phyloP scores from a whole-genome alignment of 23 tunicate genomes.

The Trididemnum clinides region DNA sequence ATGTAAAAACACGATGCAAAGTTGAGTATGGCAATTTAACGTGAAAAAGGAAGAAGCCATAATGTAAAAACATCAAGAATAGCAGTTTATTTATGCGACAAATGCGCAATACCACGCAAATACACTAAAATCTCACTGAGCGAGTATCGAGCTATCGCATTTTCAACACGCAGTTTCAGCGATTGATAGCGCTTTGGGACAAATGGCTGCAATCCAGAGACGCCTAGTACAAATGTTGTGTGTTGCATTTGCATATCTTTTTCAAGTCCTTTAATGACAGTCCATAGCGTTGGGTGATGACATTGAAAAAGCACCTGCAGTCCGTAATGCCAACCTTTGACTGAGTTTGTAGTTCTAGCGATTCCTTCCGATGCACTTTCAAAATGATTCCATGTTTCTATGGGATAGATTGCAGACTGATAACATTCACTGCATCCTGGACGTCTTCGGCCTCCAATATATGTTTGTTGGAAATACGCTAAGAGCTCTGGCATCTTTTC shows the following conservation, averaged over 20 bases:
- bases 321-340: slow-evolving; percentile 9
- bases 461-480: slow-evolving; percentile 26
- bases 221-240: slow-evolving; percentile 36
- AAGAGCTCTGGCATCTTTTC: slow-evolving; percentile 5
- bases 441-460: slow-evolving; percentile 16
- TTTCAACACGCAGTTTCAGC: slow-evolving; percentile 38
- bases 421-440: slow-evolving; percentile 32
- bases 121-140: slow-evolving; percentile 36
- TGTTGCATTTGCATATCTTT: slow-evolving; percentile 37
- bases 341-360: slow-evolving; percentile 12
- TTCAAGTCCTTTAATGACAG: slow-evolving; percentile 27
- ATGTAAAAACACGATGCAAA: no score
- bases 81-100: not conserved
- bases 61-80: slow-evolving; percentile 27
- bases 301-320: slow-evolving; percentile 26
- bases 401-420: slow-evolving; percentile 40
- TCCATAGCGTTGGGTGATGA: slow-evolving; percentile 43
- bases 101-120: slow-evolving; percentile 28
- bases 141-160: slow-evolving; percentile 30
- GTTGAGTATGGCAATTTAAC: no score
- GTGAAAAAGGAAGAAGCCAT: slow-evolving; percentile 4
- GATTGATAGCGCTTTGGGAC: slow-evolving; percentile 37
- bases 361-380: slow-evolving; percentile 38
- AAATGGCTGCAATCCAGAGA: slow-evolving; percentile 44
- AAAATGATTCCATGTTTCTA: slow-evolving; percentile 38